Conservation (phyloP, 1,140 invertebrate species). For the Acyrthosiphon pisum region DNA sequence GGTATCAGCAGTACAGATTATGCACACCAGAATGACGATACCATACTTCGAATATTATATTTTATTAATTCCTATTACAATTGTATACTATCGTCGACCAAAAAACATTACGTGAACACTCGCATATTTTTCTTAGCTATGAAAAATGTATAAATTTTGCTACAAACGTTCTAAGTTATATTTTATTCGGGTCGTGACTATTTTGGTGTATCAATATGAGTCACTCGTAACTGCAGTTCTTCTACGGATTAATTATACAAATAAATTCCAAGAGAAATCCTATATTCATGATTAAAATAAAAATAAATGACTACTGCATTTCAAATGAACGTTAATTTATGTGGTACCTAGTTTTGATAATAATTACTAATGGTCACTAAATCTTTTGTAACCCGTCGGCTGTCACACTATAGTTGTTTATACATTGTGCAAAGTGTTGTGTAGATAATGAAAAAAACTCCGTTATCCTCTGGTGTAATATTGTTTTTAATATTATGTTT, state of each 20-base stretch:
- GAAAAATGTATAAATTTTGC: neutral
- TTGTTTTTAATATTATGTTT: conserved; percentile 2
- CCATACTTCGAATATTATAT: neutral
- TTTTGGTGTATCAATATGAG: neutral
- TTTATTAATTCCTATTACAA: neutral
- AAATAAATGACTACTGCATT: neutral
- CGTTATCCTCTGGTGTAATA: neutral
- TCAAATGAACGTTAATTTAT: neutral
- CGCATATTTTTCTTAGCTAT: neutral
- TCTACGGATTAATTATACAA: neutral
- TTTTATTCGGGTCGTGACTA: neutral
- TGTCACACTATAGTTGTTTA: neutral
- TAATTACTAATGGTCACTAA: conserved; percentile 20
- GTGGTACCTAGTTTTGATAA: conserved; percentile 20
- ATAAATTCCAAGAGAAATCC: neutral
- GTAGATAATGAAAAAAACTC: neutral
- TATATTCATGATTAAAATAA: conserved; percentile 9
- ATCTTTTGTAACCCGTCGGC: conserved; percentile 14
- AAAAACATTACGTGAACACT: neutral
- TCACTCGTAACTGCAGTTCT: neutral
- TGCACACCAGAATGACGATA: too few relatives aligned
- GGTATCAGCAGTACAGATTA: neutral
- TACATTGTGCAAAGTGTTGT: neutral
- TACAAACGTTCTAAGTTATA: neutral
- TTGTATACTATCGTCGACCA: too few relatives aligned